A percentile compares a stretch with the other conserved stretches of the same genome.
Evolutionary conservation across 2,888 invertebrate species (phyloP).

Genomic region (Vandiemenella viatica): DNA sequence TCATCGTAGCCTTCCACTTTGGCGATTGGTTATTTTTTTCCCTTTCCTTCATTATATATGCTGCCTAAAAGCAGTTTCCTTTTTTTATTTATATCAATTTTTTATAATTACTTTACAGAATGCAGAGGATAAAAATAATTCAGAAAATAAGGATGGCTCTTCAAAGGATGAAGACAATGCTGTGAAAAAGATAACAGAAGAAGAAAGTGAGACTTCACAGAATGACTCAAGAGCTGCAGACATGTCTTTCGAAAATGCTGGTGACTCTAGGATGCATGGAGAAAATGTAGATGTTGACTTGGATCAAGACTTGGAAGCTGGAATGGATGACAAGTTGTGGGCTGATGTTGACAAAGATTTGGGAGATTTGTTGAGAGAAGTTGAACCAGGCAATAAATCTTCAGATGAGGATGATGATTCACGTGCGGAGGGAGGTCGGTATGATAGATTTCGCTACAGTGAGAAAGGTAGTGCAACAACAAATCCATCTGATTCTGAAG

Average conservation of each 20-base stretch:
- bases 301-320: conserved; percentile 25
- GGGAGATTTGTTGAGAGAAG: conserved; percentile 52
- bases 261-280: background rate
- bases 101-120: background rate
- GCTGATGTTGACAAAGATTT: conserved; percentile 70
- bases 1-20: too few relatives aligned
- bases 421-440: conserved; percentile 35
- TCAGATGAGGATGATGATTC: conserved; percentile 56
- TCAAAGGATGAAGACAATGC: conserved; percentile 4
- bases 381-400: conserved; percentile 30
- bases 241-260: too few relatives aligned
- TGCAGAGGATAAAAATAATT: background rate
- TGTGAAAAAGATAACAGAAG: conserved; percentile 18
- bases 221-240: background rate
- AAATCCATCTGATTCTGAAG: background rate
- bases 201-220: conserved; percentile 3
- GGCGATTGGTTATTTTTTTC: too few relatives aligned
- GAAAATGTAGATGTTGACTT: conserved; percentile 24
- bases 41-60: too few relatives aligned
- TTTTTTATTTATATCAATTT: background rate
- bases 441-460: conserved; percentile 48
- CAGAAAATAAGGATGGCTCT: conserved; percentile 1
- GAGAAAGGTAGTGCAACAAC: conserved; percentile 34
- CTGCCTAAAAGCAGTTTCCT: too few relatives aligned
- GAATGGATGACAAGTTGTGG: conserved; percentile 54